Percentiles rank a stretch among this genome's conserved stretches.
phyloP scores from a whole-genome alignment of 2,797 vertebrate species.

The Peromyscus attwateri region DNA sequence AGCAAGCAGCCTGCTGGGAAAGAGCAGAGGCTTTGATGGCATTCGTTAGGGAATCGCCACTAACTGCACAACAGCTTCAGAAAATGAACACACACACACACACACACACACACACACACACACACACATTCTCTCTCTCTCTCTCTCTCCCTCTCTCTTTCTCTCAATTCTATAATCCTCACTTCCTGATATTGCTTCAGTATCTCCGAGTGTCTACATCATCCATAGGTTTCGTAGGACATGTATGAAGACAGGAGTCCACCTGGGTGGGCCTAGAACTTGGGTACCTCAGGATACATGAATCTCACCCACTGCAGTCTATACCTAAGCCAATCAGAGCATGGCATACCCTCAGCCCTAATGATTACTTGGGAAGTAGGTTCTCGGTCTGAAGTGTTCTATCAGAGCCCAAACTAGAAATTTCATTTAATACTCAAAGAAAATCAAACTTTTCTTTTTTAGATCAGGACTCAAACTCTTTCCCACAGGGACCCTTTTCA shows the following conservation, averaged over 20 bases:
- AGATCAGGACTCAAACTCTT: neutral
- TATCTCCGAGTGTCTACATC: neutral
- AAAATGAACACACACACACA: neutral
- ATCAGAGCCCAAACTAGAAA: neutral
- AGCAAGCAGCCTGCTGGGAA: neutral
- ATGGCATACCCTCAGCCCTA: neutral
- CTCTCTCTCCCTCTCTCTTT: no score
- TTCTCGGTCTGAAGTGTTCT: neutral
- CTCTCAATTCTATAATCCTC: neutral
- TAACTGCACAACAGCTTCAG: neutral
- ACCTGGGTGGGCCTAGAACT: neutral
- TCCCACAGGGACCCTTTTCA: neutral
- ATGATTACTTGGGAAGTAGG: neutral
- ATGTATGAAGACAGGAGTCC: neutral
- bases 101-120: neutral
- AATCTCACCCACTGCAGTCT: neutral
- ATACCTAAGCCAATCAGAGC: neutral
- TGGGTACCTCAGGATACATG: neutral
- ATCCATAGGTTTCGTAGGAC: neutral
- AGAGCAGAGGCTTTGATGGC: neutral
- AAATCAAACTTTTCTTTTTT: neutral
- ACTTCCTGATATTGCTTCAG: neutral
- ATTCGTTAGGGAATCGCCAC: neutral
- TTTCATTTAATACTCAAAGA: neutral
- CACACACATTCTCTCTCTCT: no score